phyloP scores from a whole-genome alignment of 2,797 vertebrate species.

The Triplophysa bombifrons region DNA sequence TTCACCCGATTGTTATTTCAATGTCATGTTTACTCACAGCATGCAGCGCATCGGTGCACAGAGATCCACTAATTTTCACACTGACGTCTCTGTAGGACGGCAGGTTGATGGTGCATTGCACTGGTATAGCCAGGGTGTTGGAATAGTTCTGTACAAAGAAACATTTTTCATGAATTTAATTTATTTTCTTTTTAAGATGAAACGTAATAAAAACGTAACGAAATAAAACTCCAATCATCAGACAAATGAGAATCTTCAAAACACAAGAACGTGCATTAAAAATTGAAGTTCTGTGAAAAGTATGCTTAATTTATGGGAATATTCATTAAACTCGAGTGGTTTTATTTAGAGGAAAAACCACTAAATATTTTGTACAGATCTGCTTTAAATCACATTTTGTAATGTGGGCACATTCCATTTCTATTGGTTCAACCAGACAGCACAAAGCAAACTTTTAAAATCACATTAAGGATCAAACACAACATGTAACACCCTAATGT shows the following conservation, averaged over 20 bases:
- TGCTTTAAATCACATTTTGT: slow-evolving; percentile 45
- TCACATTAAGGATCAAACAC: slow-evolving; percentile 3
- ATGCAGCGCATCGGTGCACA: slow-evolving; percentile 85
- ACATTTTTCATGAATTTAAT: neutral
- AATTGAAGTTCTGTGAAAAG: neutral
- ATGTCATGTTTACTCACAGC: slow-evolving; percentile 76
- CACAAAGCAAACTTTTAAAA: slow-evolving; percentile 32
- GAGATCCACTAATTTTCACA: slow-evolving; percentile 78
- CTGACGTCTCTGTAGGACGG: slow-evolving; percentile 79
- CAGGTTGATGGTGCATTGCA: slow-evolving; percentile 84
- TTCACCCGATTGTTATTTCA: neutral
- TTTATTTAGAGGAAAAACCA: slow-evolving; percentile 41
- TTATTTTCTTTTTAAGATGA: slow-evolving; percentile 25
- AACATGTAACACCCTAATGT: neutral
- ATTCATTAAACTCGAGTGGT: slow-evolving; percentile 33
- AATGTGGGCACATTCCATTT: neutral
- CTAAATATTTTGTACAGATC: slow-evolving; percentile 25
- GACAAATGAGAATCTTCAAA: slow-evolving; percentile 44
- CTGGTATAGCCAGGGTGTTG: slow-evolving; percentile 84
- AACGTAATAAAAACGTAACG: no score
- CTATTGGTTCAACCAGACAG: slow-evolving; percentile 3
- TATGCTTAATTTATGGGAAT: slow-evolving; percentile 40
- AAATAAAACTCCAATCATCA: slow-evolving; percentile 31
- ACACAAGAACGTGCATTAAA: slow-evolving; percentile 40
- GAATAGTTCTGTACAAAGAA: slow-evolving; percentile 83